These are phyloP conservation scores for Alcedo quadribrachys DNA, from an alignment of 2,797 vertebrate genomes.

Conservation along the genomic window DNA sequence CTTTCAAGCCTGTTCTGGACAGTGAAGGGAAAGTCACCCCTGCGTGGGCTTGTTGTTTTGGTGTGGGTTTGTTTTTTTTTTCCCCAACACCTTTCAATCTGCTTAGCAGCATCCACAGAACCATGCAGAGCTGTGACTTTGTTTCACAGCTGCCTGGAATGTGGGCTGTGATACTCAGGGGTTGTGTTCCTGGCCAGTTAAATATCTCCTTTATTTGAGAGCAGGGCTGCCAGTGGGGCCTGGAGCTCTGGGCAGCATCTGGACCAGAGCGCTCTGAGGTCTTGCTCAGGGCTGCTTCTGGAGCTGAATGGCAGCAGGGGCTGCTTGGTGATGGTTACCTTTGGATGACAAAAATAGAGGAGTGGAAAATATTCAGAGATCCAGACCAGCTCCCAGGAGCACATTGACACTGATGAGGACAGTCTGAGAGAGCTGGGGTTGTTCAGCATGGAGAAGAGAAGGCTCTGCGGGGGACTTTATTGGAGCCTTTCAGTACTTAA, in stretches of 20 bases:
- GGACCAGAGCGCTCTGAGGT: neutral
- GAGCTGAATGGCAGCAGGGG: neutral
- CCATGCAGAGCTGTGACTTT: neutral
- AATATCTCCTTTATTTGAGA: neutral
- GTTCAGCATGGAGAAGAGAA: neutral
- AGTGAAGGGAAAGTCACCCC: neutral
- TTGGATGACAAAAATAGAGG: neutral
- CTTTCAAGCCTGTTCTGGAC: neutral
- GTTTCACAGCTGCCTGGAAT: neutral
- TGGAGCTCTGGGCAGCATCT: neutral
- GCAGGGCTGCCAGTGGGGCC: neutral
- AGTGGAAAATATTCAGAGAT: neutral
- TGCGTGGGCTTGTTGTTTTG: neutral
- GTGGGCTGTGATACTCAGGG: neutral
- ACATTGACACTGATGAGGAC: neutral
- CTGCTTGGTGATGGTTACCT: neutral
- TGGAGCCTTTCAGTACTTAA: neutral
- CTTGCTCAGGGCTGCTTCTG: neutral
- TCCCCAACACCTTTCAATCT: rapidly evolving
- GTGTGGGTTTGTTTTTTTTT: neutral
- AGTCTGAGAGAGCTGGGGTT: neutral
- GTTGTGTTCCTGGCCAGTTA: neutral
- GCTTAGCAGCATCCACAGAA: neutral
- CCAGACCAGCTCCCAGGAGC: neutral
- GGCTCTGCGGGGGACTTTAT: neutral